These are phyloP conservation scores for Galeopsomyia nigrocyanea DNA, from an alignment of 2,888 invertebrate genomes.

Conservation along the genomic window DNA sequence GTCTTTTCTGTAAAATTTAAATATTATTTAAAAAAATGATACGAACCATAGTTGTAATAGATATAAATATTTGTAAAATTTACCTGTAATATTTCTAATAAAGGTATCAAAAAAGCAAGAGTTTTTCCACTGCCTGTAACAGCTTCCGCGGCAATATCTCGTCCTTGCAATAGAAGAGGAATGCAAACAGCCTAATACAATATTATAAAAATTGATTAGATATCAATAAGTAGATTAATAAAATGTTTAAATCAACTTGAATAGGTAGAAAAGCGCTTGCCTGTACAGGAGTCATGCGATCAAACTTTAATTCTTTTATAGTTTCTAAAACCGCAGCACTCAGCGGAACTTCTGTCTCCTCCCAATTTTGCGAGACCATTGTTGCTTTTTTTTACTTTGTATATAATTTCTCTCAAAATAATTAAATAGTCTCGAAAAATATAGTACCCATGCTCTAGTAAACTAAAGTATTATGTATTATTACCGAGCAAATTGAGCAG, in stretches of 20 bases:
- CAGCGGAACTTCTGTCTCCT: constrained; percentile 68
- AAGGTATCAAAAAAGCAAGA: constrained; percentile 92
- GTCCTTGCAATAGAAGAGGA: constrained; percentile 87
- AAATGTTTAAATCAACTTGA: background rate
- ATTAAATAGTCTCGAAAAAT: too few species aligned
- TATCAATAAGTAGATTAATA: constrained; percentile 23
- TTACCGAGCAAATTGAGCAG: too few species aligned
- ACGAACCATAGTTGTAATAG: constrained; percentile 5
- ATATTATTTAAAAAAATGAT: constrained; percentile 20
- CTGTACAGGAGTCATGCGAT: constrained; percentile 75
- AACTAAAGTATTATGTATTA: too few species aligned
- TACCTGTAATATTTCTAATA: constrained; percentile 84
- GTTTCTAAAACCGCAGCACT: constrained; percentile 68
- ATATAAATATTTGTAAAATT: background rate
- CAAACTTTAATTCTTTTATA: constrained; percentile 71
- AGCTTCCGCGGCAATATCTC: constrained; percentile 98
- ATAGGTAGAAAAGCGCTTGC: constrained; percentile 55
- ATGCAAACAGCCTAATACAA: constrained; percentile 83
- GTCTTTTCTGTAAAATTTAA: constrained; percentile 68
- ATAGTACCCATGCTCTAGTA: too few species aligned
- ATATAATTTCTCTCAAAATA: background rate
- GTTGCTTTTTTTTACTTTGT: constrained; percentile 5
- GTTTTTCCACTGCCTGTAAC: constrained; percentile 99
- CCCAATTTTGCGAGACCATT: constrained; percentile 69
- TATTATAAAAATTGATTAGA: constrained; percentile 6